A percentile compares a stretch with the other conserved stretches of the same genome.
These are phyloP conservation scores for Limonius californicus DNA, from an alignment of 1,140 invertebrate genomes.

Conservation along the genomic window DNA sequence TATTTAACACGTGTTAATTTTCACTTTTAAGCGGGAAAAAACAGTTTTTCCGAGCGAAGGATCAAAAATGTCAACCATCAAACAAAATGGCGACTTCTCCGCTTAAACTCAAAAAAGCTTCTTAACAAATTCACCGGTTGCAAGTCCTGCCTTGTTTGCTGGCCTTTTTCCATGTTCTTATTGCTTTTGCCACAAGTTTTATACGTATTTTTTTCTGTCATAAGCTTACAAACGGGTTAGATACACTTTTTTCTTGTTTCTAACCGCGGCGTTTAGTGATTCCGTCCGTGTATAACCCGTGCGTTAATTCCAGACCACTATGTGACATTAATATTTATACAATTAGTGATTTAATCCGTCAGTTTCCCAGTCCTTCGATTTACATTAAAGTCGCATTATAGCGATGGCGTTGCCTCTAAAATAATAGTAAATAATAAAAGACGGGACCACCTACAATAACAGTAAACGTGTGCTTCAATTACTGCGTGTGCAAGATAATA, in stretches of 20 bases:
- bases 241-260: background rate
- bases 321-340: slow-evolving; percentile 15
- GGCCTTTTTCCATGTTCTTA: background rate
- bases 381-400: slow-evolving; percentile 12
- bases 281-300: background rate
- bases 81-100: background rate
- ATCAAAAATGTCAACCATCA: no score
- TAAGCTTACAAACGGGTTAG: background rate
- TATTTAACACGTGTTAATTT: no score
- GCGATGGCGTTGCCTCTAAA: slow-evolving; percentile 6
- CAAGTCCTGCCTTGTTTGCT: background rate
- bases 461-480: no score
- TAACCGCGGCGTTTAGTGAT: background rate
- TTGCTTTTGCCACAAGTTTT: background rate
- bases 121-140: slow-evolving; percentile 1
- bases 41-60: background rate
- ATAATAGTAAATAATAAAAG: slow-evolving; percentile 9
- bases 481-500: no score
- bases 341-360: slow-evolving; percentile 15
- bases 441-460: slow-evolving; percentile 1
- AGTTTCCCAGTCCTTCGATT: slow-evolving; percentile 7
- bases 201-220: background rate
- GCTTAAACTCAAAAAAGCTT: background rate
- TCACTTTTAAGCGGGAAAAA: background rate
- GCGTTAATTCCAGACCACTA: slow-evolving; percentile 10